Evolutionary conservation across 2,797 vertebrate genomes (phyloP), one percentile per base, ranked within the genome.

Genomic region (Spatula clypeata): DNA sequence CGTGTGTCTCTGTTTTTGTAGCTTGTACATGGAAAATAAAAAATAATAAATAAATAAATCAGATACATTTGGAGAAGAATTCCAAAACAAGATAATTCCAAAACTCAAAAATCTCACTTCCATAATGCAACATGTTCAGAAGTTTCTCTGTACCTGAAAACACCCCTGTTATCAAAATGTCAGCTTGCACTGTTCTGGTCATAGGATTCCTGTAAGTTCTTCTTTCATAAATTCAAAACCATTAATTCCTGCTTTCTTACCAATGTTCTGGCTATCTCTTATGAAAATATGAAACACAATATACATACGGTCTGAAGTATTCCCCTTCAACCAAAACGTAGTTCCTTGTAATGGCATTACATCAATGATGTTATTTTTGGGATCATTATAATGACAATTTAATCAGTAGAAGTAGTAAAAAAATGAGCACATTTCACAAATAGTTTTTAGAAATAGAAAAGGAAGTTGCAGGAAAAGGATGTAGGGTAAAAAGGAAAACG

Each of bases 101-200:
- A 24, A 18, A 53, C 21, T 73, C 31, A 34, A 12, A 54, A 36
- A 17, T 73, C 13, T 51, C 29, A 0, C 8, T 79, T 57, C 18
- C 7, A 58, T 32, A 76, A 32, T 45, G 29, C 16, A 69, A 6
- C 54, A 10, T 26, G 11, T 40, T 42, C 3, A 45, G 44, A 70
- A 45, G 9, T 18, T 55, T 42, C 29, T 1, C 24, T 54, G 8
- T 29, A 54, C 24, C 20, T 61, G 32, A 57, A 85, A 40, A 7
- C 9, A 11, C 9, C 23, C 4, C 18, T 15, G 11, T 27, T 61
- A 8, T 11, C 3, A 0, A 12, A 32, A 6, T n/a, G 3, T 27
- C 34, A n/a, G 5, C n/a, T 47, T 26, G 8, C 45, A 42, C 34
- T 79, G 27, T 40, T 64, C 18, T 44, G 21, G 73, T 26, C 7